Base-by-base conservation (phyloP, 2,113 vertebrate genomes). In the Bothrops jararaca region DNA sequence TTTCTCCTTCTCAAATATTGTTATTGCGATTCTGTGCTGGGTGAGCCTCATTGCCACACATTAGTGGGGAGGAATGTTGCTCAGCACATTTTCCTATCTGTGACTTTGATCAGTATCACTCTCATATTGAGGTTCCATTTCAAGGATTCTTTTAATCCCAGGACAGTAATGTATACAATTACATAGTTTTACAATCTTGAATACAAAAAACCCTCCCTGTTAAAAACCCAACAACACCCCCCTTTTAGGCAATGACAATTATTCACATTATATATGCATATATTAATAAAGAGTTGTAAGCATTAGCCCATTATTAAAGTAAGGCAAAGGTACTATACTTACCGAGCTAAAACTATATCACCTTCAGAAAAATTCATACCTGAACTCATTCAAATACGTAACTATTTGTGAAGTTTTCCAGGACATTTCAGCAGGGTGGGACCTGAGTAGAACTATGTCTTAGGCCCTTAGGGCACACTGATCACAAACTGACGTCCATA, bases 361-460 rank as follows among this genome's bases (percentile, higher is more conserved):
- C 26, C 45, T 29, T 48, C 29, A 85, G 20, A 52, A 1, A 23
- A 45, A 7, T 39, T 29, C 29, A 69, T 34, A 69, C 29, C 34
- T 69, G 64, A 34, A 34, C 34, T 34, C 29, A 69, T n/a, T 69
- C 29, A 69, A 69, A 23, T 24, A 4, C 22, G 4, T 13, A 23
- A 22, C 15, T 34, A 12, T 29, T 57, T 50, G 54, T 3, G 20
- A 48, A 3, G 5, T 42, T 58, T 45, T 45, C 57, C 10, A 6
- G 89, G 7, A 54, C 24, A 20, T 91, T 91, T 93, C 9, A 0
- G 0, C 0, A 1, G 3, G 26, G 0, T 0, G 3, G 52, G n/a
- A 0, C 11, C 0, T 1, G 3, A 26, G 0, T 0, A 3, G 52
- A 24, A 0, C 9, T 23, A 1, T 18, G 8, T 3, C 24, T 39